Evolutionary conservation across 1,140 invertebrate genomes (phyloP).

Genomic region (Cydia amplana): DNA sequence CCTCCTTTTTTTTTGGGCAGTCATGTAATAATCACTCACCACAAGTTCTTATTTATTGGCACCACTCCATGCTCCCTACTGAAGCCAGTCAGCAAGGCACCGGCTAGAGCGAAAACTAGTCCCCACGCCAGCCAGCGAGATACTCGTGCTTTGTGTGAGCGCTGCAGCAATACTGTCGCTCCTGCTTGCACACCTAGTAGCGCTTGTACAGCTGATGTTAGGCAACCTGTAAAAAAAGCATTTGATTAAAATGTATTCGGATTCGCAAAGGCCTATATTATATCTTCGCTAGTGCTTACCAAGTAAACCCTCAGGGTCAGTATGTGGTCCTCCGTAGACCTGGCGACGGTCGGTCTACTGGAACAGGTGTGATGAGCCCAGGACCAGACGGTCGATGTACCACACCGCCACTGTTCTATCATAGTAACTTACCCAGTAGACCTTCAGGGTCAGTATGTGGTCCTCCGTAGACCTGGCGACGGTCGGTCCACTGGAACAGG

Average conservation of each 20-base stretch:
- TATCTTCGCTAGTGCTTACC: too few species aligned
- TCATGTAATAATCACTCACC: constrained; percentile 82
- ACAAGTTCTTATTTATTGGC: constrained; percentile 96
- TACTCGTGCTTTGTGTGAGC: constrained; percentile 84
- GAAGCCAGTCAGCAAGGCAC: constrained; percentile 86
- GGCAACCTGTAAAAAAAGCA: constrained; percentile 69
- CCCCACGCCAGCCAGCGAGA: constrained; percentile 87
- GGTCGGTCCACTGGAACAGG: too few species aligned
- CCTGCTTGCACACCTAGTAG: constrained; percentile 93
- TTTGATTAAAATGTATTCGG: background rate
- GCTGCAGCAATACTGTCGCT: constrained; percentile 84
- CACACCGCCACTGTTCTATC: too few species aligned
- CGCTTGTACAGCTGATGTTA: constrained; percentile 89
- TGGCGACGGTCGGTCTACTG: too few species aligned
- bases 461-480: too few species aligned
- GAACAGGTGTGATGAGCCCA: too few species aligned
- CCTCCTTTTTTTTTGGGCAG: too few species aligned
- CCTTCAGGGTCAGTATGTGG: too few species aligned
- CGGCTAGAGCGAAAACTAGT: constrained; percentile 82
- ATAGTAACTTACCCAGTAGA: too few species aligned
- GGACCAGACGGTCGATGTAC: too few species aligned
- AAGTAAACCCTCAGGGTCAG: too few species aligned
- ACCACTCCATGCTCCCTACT: constrained; percentile 88
- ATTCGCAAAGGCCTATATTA: background rate
- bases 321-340: too few species aligned